phyloP scores from a whole-genome alignment of 2,797 vertebrate genomes.

The Chiroxiphia lanceolata region DNA sequence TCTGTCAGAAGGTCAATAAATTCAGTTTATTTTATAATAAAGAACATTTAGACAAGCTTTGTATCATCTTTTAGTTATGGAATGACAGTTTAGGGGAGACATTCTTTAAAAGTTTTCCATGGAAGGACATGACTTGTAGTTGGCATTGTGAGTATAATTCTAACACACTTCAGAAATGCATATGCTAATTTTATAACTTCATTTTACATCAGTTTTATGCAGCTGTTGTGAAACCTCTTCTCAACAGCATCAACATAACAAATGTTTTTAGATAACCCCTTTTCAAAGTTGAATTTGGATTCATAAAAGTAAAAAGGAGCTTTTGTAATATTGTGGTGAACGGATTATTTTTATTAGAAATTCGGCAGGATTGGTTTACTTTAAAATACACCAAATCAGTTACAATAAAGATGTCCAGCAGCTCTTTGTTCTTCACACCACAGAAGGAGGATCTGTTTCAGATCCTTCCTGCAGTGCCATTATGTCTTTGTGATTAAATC shows the following conservation, averaged over 20 bases:
- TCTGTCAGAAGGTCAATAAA: background rate
- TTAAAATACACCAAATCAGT: slow-evolving; percentile 65
- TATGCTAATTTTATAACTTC: background rate
- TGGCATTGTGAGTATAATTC: background rate
- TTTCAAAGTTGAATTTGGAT: slow-evolving; percentile 10
- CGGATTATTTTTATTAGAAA: slow-evolving; percentile 41
- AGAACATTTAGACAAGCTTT: background rate
- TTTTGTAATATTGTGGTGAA: background rate
- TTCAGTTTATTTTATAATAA: background rate
- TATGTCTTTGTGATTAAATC: slow-evolving; percentile 33
- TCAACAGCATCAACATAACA: slow-evolving; percentile 1
- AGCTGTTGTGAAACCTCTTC: slow-evolving; percentile 28
- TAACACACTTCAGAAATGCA: background rate
- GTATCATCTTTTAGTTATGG: background rate
- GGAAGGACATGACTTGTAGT: background rate
- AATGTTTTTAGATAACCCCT: slow-evolving; percentile 33
- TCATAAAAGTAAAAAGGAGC: background rate
- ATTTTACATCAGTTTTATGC: background rate
- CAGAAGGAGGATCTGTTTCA: slow-evolving; percentile 49
- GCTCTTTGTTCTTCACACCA: slow-evolving; percentile 49
- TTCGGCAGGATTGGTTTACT: slow-evolving; percentile 25
- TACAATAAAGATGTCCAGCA: slow-evolving; percentile 58
- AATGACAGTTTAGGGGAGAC: background rate
- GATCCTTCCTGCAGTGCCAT: slow-evolving; percentile 11
- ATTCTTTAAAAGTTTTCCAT: background rate